phyloP scores from a whole-genome alignment of 2,113 vertebrate genomes.

The Bos indicus region DNA sequence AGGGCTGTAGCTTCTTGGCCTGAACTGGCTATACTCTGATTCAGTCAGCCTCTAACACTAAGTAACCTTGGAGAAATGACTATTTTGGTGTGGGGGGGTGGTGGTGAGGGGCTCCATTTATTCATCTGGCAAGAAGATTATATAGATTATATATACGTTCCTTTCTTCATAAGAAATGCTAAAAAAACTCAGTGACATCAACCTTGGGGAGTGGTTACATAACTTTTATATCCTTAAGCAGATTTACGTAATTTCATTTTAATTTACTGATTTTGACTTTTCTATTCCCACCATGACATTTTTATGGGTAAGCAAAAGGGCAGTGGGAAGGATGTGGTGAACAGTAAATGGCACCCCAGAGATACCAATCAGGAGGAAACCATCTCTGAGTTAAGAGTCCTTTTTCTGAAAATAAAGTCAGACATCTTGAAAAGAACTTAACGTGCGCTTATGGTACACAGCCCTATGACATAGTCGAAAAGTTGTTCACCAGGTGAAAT shows the following conservation, averaged over 20 bases:
- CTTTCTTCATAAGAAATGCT: neutral
- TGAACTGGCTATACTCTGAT: fast-evolving
- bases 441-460: neutral
- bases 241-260: neutral
- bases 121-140: neutral
- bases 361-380: neutral
- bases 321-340: neutral
- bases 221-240: neutral
- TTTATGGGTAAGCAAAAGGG: neutral
- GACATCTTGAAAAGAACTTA: constrained; percentile 19
- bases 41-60: fast-evolving
- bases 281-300: neutral
- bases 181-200: neutral
- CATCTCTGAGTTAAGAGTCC: neutral
- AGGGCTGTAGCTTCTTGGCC: neutral
- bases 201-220: neutral
- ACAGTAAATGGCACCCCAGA: neutral
- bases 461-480: neutral
- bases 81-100: fast-evolving
- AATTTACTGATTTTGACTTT: neutral
- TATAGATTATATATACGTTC: neutral
- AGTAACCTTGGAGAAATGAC: neutral
- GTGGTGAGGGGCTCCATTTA: neutral
- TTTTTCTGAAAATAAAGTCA: neutral
- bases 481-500: neutral